phyloP scores from a whole-genome alignment of 2,113 vertebrate genomes.

The Crocuta crocuta region DNA sequence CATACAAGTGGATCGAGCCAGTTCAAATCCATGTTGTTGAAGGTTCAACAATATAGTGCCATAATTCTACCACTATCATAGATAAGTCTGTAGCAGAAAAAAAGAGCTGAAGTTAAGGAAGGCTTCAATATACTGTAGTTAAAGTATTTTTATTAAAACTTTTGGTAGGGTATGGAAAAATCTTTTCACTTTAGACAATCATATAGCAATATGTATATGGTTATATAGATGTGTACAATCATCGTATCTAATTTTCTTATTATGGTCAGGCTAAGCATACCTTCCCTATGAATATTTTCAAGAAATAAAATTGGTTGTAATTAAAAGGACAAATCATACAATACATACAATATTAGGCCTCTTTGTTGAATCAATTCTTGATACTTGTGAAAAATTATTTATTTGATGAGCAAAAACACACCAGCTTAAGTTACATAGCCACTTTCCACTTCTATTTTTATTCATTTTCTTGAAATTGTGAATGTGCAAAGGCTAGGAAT shows the following conservation, averaged over 20 bases:
- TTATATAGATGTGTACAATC: background rate
- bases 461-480: slow-evolving; percentile 77
- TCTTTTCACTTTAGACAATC: background rate
- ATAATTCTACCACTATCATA: background rate
- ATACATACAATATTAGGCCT: slow-evolving; percentile 37
- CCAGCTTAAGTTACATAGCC: slow-evolving; percentile 72
- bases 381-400: slow-evolving; percentile 79
- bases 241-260: background rate
- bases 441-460: slow-evolving; percentile 76
- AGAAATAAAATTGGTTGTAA: slow-evolving; percentile 67
- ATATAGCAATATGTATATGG: background rate
- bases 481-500: slow-evolving; percentile 80
- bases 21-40: background rate
- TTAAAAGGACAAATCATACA: slow-evolving; percentile 60
- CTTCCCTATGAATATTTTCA: background rate
- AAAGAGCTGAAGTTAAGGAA: background rate
- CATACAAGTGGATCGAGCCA: background rate
- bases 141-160: background rate
- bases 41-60: background rate
- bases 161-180: background rate
- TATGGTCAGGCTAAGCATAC: background rate
- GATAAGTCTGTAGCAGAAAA: background rate
- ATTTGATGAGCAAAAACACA: slow-evolving; percentile 80
- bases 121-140: background rate
- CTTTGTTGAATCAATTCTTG: slow-evolving; percentile 52